A percentile compares a stretch with the other conserved stretches of the same genome.
phyloP scores from a whole-genome alignment of 1,140 invertebrate genomes.

The Drosophila watanabei region DNA sequence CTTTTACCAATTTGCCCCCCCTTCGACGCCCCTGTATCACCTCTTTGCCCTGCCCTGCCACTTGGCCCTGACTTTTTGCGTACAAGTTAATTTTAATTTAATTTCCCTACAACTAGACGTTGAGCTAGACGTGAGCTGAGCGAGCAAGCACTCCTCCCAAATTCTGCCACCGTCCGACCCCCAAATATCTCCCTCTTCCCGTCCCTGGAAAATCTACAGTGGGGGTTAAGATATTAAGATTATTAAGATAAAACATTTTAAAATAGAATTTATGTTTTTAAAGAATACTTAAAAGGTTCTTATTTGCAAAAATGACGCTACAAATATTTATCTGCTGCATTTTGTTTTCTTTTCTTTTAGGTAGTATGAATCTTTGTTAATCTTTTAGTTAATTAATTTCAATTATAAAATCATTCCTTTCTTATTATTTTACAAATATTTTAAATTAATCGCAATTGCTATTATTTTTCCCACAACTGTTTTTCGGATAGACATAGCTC shows the following conservation, averaged over 20 bases:
- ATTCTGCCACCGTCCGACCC: background rate
- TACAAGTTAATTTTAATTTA: slow-evolving; percentile 84
- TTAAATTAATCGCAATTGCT: background rate
- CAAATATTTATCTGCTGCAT: no score
- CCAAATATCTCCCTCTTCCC: background rate
- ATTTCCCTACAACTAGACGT: slow-evolving; percentile 81
- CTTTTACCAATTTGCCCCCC: slow-evolving; percentile 1
- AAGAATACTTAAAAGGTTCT: background rate
- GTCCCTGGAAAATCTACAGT: slow-evolving; percentile 1
- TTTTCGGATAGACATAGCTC: slow-evolving; percentile 48
- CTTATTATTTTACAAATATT: background rate
- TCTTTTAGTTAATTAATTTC: background rate
- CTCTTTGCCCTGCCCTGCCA: slow-evolving; percentile 31
- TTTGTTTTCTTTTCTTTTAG: no score
- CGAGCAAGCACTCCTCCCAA: slow-evolving; percentile 38
- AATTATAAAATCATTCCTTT: background rate
- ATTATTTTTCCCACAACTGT: background rate
- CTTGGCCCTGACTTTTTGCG: slow-evolving; percentile 68
- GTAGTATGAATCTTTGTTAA: background rate
- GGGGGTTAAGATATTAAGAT: background rate
- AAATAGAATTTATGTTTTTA: background rate
- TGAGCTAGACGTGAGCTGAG: slow-evolving; percentile 76
- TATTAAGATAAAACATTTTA: background rate
- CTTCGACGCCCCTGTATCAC: background rate
- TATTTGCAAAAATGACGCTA: no score